A percentile compares a stretch with the other conserved stretches of the same genome.
Evolutionary conservation across 2,888 invertebrate genomes (phyloP).

Genomic region (Anorthoa munda): DNA sequence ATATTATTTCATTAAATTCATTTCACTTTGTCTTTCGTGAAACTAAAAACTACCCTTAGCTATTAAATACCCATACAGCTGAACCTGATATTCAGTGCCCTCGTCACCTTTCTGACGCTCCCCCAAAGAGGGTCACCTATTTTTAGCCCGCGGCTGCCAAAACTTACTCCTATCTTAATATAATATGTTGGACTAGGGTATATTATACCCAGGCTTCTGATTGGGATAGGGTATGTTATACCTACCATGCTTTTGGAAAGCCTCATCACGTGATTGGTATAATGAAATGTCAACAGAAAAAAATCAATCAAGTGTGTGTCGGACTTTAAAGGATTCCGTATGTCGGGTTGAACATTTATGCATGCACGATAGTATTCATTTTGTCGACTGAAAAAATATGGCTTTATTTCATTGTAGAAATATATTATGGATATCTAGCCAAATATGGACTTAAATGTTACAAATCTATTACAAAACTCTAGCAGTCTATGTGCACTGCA

Average conservation of each 20-base stretch:
- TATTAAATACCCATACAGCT: not conserved
- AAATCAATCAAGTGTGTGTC: not conserved
- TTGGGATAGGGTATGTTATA: not conserved
- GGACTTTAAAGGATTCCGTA: not conserved
- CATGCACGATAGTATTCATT: not conserved
- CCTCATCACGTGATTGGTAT: not conserved
- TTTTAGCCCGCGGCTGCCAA: slow-evolving; percentile 20
- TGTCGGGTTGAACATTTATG: not conserved
- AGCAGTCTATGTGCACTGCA: too few relatives aligned
- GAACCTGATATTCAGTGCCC: slow-evolving; percentile 10
- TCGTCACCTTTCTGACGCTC: slow-evolving; percentile 3
- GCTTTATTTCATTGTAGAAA: too few relatives aligned
- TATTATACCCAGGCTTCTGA: not conserved
- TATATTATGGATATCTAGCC: too few relatives aligned
- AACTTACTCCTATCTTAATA: slow-evolving; percentile 2
- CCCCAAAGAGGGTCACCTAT: slow-evolving; percentile 35
- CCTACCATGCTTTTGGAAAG: not conserved
- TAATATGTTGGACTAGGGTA: not conserved
- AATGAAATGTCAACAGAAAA: not conserved
- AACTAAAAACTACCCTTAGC: not conserved
- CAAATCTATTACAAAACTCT: too few relatives aligned
- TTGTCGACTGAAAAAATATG: too few relatives aligned
- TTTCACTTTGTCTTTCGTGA: not conserved
- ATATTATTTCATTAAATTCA: too few relatives aligned
- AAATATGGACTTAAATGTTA: too few relatives aligned